Conservation (phyloP, 2,888 invertebrate genomes). For the Blastobasis lacticolella region DNA sequence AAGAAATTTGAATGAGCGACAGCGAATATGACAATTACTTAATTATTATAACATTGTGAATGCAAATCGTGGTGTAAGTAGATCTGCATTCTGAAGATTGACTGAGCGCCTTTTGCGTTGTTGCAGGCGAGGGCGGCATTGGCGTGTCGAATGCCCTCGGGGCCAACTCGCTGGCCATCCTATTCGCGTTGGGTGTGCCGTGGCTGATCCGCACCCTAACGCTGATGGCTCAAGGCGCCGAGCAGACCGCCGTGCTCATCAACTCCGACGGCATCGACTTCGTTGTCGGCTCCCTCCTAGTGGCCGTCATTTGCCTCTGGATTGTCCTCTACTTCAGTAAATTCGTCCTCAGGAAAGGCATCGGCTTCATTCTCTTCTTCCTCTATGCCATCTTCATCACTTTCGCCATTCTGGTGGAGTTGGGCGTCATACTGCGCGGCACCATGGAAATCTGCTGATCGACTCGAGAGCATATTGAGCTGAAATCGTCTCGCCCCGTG, state of each 20-base stretch:
- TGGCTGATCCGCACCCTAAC: conserved; percentile 86
- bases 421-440: conserved; percentile 75
- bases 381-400: conserved; percentile 83
- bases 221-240: conserved; percentile 57
- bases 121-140: conserved; percentile 86
- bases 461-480: too few species aligned
- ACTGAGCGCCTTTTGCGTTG: conserved; percentile 14
- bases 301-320: conserved; percentile 83
- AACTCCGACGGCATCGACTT: conserved; percentile 87
- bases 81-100: neutral
- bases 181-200: conserved; percentile 87
- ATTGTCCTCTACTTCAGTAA: conserved; percentile 78
- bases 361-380: conserved; percentile 78
- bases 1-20: too few species aligned
- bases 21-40: too few species aligned
- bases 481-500: too few species aligned
- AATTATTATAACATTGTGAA: too few species aligned
- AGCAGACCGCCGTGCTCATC: conserved; percentile 74
- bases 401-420: conserved; percentile 85
- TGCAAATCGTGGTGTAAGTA: too few species aligned
- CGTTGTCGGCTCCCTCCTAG: conserved; percentile 84
- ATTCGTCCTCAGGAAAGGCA: conserved; percentile 79
- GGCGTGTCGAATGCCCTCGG: conserved; percentile 91
- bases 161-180: conserved; percentile 88
- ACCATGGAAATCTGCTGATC: too few species aligned